These are phyloP conservation scores for Chlorops oryzae DNA, from an alignment of 1,140 invertebrate genomes.

Conservation along the genomic window DNA sequence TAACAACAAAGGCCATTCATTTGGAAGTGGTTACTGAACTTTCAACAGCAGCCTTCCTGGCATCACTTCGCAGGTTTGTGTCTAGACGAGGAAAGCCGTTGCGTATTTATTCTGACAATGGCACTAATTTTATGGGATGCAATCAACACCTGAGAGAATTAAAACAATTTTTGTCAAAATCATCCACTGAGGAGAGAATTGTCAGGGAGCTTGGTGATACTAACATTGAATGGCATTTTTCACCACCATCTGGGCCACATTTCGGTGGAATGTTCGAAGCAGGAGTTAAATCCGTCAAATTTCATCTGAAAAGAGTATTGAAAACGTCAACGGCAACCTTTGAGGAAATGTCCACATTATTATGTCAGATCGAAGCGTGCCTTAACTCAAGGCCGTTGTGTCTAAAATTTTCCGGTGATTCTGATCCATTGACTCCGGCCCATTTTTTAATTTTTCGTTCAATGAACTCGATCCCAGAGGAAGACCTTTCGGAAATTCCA, in stretches of 20 bases:
- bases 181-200: constrained; percentile 6
- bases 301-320: constrained; percentile 8
- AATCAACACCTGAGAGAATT: constrained; percentile 2
- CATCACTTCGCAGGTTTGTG: constrained; percentile 32
- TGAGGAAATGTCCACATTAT: constrained; percentile 27
- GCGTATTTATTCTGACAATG: constrained; percentile 25
- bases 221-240: not conserved
- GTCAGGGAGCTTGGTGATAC: not conserved
- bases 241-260: too few relatives aligned
- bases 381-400: constrained; percentile 35
- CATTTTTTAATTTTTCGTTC: constrained; percentile 33
- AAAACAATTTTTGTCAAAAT: constrained; percentile 25
- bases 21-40: constrained; percentile 30
- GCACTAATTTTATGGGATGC: constrained; percentile 11
- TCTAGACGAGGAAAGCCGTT: not conserved
- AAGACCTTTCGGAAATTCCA: too few relatives aligned
- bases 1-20: constrained; percentile 28
- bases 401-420: constrained; percentile 9
- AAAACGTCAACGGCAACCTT: constrained; percentile 15
- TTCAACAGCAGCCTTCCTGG: constrained; percentile 29
- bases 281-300: not conserved
- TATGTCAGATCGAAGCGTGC: constrained; percentile 36
- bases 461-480: too few relatives aligned
- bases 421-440: constrained; percentile 28
- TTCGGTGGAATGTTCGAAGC: too few relatives aligned